These are phyloP conservation scores for Ypsolopha sequella DNA, from an alignment of 2,888 invertebrate species.

Conservation along the genomic window DNA sequence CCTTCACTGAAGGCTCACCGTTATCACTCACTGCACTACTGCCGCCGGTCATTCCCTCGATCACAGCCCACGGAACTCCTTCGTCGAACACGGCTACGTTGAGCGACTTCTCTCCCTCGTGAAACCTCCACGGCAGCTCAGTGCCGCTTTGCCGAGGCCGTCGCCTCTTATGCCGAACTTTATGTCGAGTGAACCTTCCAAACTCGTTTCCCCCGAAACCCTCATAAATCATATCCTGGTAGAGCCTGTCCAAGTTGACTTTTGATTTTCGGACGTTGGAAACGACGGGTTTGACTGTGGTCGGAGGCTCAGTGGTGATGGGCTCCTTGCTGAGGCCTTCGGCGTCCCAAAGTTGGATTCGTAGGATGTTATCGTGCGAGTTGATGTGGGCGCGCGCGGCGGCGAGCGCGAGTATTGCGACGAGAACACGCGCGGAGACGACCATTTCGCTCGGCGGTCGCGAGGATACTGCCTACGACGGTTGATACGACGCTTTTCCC, in stretches of 20 bases:
- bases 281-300: constrained; percentile 16
- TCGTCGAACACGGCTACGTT: constrained; percentile 67
- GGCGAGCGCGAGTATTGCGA: constrained; percentile 44
- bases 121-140: constrained; percentile 65
- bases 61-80: constrained; percentile 63
- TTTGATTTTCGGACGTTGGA: constrained; percentile 28
- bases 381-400: constrained; percentile 49
- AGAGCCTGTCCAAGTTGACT: constrained; percentile 50
- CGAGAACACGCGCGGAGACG: constrained; percentile 40
- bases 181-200: constrained; percentile 51
- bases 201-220: constrained; percentile 36
- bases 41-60: constrained; percentile 44
- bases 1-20: constrained; percentile 38
- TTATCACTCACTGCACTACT: constrained; percentile 60
- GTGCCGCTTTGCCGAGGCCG: constrained; percentile 47
- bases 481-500: constrained; percentile 44
- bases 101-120: constrained; percentile 58
- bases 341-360: constrained; percentile 62
- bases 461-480: constrained; percentile 46
- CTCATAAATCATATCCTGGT: constrained; percentile 56
- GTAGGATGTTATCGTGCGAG: constrained; percentile 59
- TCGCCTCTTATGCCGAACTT: constrained; percentile 60
- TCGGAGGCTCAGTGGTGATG: constrained; percentile 23
- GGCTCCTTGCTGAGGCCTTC: constrained; percentile 56
- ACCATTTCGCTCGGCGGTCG: constrained; percentile 56